Evolutionary conservation across 2,888 invertebrate genomes (phyloP).

Genomic region (Cynaeus angustus): DNA sequence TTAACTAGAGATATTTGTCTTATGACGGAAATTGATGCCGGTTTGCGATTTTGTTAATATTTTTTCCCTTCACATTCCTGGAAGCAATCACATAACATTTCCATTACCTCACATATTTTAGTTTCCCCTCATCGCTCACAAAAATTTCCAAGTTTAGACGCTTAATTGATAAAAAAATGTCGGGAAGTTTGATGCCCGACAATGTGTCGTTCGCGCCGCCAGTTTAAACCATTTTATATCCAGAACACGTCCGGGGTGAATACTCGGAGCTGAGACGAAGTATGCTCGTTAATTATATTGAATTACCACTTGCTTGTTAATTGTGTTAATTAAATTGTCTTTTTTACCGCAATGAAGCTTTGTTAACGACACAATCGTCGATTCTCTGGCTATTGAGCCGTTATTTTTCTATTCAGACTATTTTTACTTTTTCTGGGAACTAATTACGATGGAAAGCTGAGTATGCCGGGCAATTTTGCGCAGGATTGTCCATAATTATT

Average conservation of each 20-base stretch:
- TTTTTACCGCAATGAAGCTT: conserved; percentile 42
- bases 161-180: no score
- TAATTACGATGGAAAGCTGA: conserved; percentile 20
- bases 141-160: no score
- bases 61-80: no score
- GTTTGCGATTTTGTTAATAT: no score
- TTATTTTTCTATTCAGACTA: conserved; percentile 25
- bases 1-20: no score
- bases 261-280: conserved; percentile 54
- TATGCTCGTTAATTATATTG: conserved; percentile 56
- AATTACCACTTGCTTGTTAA: conserved; percentile 55
- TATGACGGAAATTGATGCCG: no score
- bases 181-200: conserved; percentile 12
- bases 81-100: no score
- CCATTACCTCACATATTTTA: no score
- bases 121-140: no score
- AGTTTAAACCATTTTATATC: conserved; percentile 44
- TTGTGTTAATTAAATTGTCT: conserved; percentile 58
- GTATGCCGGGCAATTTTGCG: conserved; percentile 20
- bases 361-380: conserved; percentile 46
- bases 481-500: conserved; percentile 27
- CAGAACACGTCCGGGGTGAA: conserved; percentile 57
- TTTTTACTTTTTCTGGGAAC: conserved; percentile 1
- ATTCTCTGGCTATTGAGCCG: conserved; percentile 26
- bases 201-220: conserved; percentile 53